Base-by-base conservation (phyloP, 64 coral and sea anemone species). In the Montipora cactus region DNA sequence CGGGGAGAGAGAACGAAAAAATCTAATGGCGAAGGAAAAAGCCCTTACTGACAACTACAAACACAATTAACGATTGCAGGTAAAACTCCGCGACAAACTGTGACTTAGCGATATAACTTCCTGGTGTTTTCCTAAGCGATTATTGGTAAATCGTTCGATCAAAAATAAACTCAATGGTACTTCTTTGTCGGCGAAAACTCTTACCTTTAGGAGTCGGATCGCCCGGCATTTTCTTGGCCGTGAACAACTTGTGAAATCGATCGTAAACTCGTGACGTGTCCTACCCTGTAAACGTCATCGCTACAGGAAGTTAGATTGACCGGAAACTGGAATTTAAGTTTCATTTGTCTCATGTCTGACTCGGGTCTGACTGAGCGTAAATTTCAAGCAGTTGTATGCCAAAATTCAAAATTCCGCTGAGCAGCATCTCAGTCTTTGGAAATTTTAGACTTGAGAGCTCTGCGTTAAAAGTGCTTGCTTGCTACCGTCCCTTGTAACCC, bases 141-240 rank as follows among this genome's bases (percentile, higher is more conserved):
- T 49, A 51, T 50, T 10, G 47, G 9, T 70, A 19, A 67, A 0
- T 18, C 18, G 14, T 23, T 15, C 19, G 20, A 23, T 50, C n/a
- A 14, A 16, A 86, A 71, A 11, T 3, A 86, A 49, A 49, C 66
- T 20, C 7, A 5, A 49, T 19, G 10, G 4, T 51, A 12, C 62
- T 5, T 18, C 82, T 72, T 71, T 21, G 47, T 0, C 49, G 16
- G n/a, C 8, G 47, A 13, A 71, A 70, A 86, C 21, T 64, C 96
- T 97, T 97, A 97, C 96, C 96, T 76, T 88, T 97, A 55, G 90
- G 70, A 79, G 80, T 90, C 71, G 96, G 96, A 95, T 97, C 93
- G 76, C 92, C 96, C 93, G 96, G 93, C 96, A 97, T 97, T 92
- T 94, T 89, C 6, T 11, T 55, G 59, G 90, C 87, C 72, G 75